Conservation (phyloP, 2,888 invertebrate species). For the Auanema freiburgensis region DNA sequence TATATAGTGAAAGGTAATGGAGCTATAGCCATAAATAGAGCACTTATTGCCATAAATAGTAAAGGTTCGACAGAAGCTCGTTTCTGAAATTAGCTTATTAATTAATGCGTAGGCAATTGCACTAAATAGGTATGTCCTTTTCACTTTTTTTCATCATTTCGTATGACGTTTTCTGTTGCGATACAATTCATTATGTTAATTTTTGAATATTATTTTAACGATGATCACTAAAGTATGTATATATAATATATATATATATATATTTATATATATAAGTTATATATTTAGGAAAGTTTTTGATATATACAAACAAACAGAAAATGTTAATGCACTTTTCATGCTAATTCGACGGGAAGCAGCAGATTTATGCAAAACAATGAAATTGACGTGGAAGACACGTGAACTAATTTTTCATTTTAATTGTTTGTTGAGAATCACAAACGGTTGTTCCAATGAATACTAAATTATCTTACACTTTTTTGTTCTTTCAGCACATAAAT, state of each 20-base stretch:
- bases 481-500: slow-evolving; percentile 42
- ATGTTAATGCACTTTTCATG: no score
- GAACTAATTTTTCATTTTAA: not conserved
- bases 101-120: no score
- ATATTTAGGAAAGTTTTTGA: no score
- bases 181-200: no score
- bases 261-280: not conserved
- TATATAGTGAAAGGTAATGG: slow-evolving; percentile 51
- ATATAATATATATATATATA: no score
- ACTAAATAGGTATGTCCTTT: not conserved
- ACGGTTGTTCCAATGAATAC: no score
- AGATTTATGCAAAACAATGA: no score
- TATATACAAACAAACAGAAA: no score
- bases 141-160: not conserved
- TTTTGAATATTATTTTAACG: slow-evolving; percentile 8
- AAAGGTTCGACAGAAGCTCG: slow-evolving; percentile 44
- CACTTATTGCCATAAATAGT: slow-evolving; percentile 47
- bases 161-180: no score
- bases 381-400: no score
- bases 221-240: no score
- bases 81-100: slow-evolving; percentile 31
- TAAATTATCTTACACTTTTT: slow-evolving; percentile 31
- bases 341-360: no score
- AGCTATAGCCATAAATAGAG: slow-evolving; percentile 43
- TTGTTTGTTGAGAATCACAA: not conserved